phyloP scores from a whole-genome alignment of 1,140 invertebrate species.

The Ostrea denselamellosa region DNA sequence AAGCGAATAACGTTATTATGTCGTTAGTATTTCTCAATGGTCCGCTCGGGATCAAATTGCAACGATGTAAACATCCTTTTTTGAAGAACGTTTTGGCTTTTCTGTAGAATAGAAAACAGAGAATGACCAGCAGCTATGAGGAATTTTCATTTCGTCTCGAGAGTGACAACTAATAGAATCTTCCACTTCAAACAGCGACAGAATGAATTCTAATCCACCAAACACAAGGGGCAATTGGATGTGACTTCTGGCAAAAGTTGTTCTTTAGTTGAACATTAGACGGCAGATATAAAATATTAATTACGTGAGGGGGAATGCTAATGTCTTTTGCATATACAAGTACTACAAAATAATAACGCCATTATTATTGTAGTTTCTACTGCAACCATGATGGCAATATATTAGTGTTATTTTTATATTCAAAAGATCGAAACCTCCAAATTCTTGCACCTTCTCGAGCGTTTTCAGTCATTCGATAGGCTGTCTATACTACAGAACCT shows the following conservation, averaged over 20 bases:
- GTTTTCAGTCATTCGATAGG: too few relatives aligned
- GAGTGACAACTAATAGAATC: slow-evolving; percentile 29
- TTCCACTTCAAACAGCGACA: slow-evolving; percentile 21
- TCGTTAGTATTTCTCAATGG: slow-evolving; percentile 29
- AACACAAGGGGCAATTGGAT: slow-evolving; percentile 31
- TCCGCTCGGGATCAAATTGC: slow-evolving; percentile 34
- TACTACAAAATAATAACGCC: too few relatives aligned
- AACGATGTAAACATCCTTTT: slow-evolving; percentile 38
- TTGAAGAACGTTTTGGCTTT: not conserved
- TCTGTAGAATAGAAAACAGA: not conserved
- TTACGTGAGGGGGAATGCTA: too few relatives aligned
- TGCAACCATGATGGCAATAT: too few relatives aligned
- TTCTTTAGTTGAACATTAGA: slow-evolving; percentile 4
- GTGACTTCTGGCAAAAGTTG: not conserved
- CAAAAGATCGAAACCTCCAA: too few relatives aligned
- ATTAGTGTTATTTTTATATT: too few relatives aligned
- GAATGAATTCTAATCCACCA: slow-evolving; percentile 9
- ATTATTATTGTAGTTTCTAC: too few relatives aligned
- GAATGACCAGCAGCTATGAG: slow-evolving; percentile 31
- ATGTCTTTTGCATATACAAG: too few relatives aligned
- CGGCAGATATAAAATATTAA: not conserved
- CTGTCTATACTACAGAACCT: too few relatives aligned
- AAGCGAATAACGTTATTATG: slow-evolving; percentile 39
- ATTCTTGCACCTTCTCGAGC: too few relatives aligned
- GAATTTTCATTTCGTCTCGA: slow-evolving; percentile 26